Evolutionary conservation across 2,888 invertebrate genomes (phyloP), one percentile per base, ranked within the genome.

Genomic region (Gastracanthus pulcherrimus): DNA sequence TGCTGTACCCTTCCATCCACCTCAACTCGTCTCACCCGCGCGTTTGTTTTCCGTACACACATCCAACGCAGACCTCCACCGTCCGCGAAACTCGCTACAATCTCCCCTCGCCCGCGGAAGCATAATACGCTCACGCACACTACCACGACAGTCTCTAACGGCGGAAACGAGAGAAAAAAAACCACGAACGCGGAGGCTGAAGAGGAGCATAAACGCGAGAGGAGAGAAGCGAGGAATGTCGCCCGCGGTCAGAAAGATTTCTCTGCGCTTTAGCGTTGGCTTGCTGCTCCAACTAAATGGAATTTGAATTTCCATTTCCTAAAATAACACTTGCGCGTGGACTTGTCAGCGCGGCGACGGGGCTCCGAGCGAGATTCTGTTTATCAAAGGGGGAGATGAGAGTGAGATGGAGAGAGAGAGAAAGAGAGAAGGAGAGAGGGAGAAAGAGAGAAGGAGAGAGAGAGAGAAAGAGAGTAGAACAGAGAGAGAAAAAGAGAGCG

Each of bases 241-340:
- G 70, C 70, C 77, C 19, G 77, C 77, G 77, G 77, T 77, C 70
- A 70, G 70, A 31, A 70, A 11, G 51, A 64, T 77, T 62, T 38
- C 29, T 6, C 41, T 23, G 7, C 60, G 1, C 71, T 58, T 29
- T 2, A n/a, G n/a, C n/a, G n/a, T n/a, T n/a, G n/a, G n/a, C n/a
- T n/a, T n/a, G 29, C 13, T 9, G 58, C 45, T 58, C 29, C 48
- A 13, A 3, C 38, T 69, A 81, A 81, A 79, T 79, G 75, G 71
- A 83, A 70, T 67, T 83, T 80, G 72, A 81, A 81, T 80, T 79
- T 76, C 81, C 72, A 75, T 83, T 83, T 82, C 80, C 70, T 70
- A 75, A 70, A 80, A 82, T 82, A 82, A 80, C 82, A 82, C 75
- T 79, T 81, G 60, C 64, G 19, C 23, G 48, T 36, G 55, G 58